These are phyloP conservation scores for Boulengeromyrus knoepffleri DNA, from an alignment of 2,113 vertebrate species.

Conservation along the genomic window DNA sequence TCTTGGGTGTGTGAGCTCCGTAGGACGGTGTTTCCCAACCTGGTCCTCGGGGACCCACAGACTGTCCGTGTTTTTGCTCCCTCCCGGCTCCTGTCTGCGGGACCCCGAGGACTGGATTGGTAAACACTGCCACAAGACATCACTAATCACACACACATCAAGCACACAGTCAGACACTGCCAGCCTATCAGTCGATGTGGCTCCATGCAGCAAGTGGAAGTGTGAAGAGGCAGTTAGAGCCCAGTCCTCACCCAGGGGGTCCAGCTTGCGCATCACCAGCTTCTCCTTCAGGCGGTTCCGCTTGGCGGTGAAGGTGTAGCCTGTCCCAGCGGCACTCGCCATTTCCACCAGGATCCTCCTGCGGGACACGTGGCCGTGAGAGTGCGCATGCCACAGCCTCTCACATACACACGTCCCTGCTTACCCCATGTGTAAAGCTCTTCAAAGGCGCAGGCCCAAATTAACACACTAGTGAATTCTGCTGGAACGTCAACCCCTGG, in stretches of 20 bases:
- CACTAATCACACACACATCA: not conserved
- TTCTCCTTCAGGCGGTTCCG: slow-evolving; percentile 78
- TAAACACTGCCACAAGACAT: not conserved
- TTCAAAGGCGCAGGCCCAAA: not conserved
- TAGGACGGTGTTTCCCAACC: not conserved
- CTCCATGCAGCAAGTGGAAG: not conserved
- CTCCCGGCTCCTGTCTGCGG: not conserved
- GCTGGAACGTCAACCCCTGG: not conserved
- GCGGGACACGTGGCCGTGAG: not conserved
- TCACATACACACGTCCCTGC: not conserved
- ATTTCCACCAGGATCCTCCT: slow-evolving; percentile 86
- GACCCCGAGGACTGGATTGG: not conserved
- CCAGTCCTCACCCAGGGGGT: slow-evolving; percentile 77
- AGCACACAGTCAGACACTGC: not conserved
- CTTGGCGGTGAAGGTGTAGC: slow-evolving; percentile 76
- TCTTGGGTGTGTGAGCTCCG: not conserved
- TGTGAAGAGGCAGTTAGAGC: not conserved
- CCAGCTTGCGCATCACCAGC: slow-evolving; percentile 76
- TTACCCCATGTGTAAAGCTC: not conserved
- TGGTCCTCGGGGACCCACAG: not conserved
- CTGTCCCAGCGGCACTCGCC: slow-evolving; percentile 84
- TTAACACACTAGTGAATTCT: not conserved
- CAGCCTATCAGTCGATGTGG: not conserved
- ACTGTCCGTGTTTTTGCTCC: not conserved
- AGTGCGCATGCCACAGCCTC: not conserved